Evolutionary conservation across 2,113 vertebrate species (phyloP).

Genomic region (Dermatemys mawii): DNA sequence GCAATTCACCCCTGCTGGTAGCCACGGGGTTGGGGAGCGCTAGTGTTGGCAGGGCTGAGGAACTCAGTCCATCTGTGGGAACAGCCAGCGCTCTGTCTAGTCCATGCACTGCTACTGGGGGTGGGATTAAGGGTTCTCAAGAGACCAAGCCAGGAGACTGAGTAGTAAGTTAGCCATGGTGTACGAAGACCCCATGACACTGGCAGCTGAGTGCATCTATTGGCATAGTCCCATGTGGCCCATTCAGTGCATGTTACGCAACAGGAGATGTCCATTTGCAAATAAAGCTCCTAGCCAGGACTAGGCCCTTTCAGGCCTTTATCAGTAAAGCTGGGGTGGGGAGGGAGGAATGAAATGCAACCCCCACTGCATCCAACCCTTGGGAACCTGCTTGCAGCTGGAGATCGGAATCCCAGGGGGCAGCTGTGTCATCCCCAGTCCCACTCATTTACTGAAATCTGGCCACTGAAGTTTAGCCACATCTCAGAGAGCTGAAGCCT

Average conservation of each 20-base stretch:
- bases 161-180: not conserved
- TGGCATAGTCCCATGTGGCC: not conserved
- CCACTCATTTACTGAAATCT: not conserved
- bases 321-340: not conserved
- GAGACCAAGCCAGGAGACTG: not conserved
- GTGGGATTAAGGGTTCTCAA: not conserved
- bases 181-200: not conserved
- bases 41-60: too few relatives aligned
- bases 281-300: not conserved
- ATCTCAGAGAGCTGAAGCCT: not conserved
- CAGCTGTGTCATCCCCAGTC: not conserved
- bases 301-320: not conserved
- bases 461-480: not conserved
- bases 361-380: not conserved
- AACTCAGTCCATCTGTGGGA: not conserved
- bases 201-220: not conserved
- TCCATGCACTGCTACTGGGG: not conserved
- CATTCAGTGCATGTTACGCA: not conserved
- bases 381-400: not conserved
- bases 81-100: not conserved
- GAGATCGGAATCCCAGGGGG: not conserved
- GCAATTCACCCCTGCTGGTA: too few relatives aligned
- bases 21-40: too few relatives aligned
- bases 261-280: not conserved
- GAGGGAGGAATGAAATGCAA: not conserved